phyloP scores from a whole-genome alignment of 1,140 invertebrate species.

The Drosophila bocki region DNA sequence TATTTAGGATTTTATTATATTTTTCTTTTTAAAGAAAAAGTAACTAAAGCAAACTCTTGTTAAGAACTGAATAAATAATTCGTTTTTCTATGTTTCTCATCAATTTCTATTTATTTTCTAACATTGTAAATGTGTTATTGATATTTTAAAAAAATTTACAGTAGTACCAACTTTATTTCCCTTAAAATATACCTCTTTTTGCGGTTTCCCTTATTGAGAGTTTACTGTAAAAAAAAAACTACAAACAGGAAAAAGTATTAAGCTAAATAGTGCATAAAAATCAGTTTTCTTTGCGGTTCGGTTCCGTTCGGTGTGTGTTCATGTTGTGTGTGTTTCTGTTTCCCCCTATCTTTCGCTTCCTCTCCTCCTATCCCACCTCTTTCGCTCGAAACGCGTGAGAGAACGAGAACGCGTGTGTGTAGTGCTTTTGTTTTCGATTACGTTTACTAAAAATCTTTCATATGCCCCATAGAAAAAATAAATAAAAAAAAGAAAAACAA shows the following conservation, averaged over 20 bases:
- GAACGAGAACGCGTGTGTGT: constrained; percentile 24
- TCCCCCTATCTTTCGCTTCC: constrained; percentile 23
- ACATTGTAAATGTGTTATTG: neutral
- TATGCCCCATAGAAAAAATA: constrained; percentile 42
- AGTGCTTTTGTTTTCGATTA: constrained; percentile 72
- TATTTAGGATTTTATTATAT: neutral
- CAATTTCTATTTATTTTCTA: too few species aligned
- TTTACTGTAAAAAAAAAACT: constrained; percentile 43
- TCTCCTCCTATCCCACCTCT: neutral
- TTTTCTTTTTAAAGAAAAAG: too few species aligned
- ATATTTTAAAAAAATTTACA: neutral
- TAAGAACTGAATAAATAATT: neutral
- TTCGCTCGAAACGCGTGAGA: neutral
- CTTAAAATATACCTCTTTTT: neutral
- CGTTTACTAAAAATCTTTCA: constrained; percentile 65
- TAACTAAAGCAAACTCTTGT: neutral
- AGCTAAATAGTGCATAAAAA: constrained; percentile 81
- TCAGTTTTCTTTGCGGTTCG: constrained; percentile 71
- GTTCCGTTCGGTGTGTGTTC: constrained; percentile 35
- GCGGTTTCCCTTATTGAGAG: neutral
- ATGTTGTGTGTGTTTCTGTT: constrained; percentile 16
- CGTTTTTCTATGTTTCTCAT: neutral
- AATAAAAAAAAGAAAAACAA: constrained; percentile 18
- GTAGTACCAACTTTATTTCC: neutral
- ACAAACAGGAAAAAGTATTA: constrained; percentile 53